Conservation (phyloP, 64 coral and sea anemone genomes). For the Astreopora myriophthalma region DNA sequence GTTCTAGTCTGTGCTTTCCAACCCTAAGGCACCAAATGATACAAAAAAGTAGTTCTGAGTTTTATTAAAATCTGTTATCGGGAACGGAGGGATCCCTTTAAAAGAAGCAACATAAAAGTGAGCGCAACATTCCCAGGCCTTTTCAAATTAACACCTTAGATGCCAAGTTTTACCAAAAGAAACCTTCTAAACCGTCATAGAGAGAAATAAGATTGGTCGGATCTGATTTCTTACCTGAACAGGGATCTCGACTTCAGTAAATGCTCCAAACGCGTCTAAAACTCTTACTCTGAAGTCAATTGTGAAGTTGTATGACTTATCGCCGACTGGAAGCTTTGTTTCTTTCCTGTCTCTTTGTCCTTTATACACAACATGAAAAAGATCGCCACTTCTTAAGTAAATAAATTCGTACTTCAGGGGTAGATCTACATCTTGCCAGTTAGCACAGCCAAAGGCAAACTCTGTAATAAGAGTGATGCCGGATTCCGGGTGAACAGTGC, state of each 20-base stretch:
- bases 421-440: slow-evolving; percentile 23
- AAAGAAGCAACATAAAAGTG: too few relatives aligned
- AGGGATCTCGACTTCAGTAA: slow-evolving; percentile 6
- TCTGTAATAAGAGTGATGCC: slow-evolving; percentile 12
- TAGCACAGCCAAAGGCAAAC: slow-evolving; percentile 11
- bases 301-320: background rate
- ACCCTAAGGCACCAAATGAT: too few relatives aligned
- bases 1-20: too few relatives aligned
- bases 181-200: too few relatives aligned
- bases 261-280: background rate
- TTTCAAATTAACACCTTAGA: too few relatives aligned
- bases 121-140: too few relatives aligned
- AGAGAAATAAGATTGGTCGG: too few relatives aligned
- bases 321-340: slow-evolving; percentile 15
- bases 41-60: too few relatives aligned
- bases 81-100: too few relatives aligned
- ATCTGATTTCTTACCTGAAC: slow-evolving; percentile 8
- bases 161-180: too few relatives aligned
- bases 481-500: background rate
- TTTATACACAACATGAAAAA: background rate
- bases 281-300: slow-evolving; percentile 32
- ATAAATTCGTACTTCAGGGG: slow-evolving; percentile 20
- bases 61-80: too few relatives aligned
- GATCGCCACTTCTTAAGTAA: background rate
- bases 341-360: background rate